Evolutionary conservation across 2,888 invertebrate species (phyloP), one percentile per base, ranked within the genome.

Genomic region (Diaphora mendica): DNA sequence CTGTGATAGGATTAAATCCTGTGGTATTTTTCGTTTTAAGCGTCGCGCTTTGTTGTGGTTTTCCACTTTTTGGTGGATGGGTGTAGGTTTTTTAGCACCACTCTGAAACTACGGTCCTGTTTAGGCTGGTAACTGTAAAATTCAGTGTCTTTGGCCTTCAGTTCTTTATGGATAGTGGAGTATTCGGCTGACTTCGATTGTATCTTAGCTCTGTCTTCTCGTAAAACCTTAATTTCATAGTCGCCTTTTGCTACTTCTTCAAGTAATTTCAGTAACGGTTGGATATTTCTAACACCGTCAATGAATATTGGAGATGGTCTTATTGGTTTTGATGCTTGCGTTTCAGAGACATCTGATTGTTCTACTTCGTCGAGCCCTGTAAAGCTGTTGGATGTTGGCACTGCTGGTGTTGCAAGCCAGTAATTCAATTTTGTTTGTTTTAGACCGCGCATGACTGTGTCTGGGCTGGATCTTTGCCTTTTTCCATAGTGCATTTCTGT

Each of bases 231-330:
- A 9, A 78, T 73, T 72, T 78, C 77, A 64, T 77, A 33, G 2
- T 75, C 70, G 8, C 55, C 69, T 30, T 68, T 44, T 48, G 70
- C 75, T 15, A 35, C 35, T 35, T 35, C 35, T 39, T 33, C 33
- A 3, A 80, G 71, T 23, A 77, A 11, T 74, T 80, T 72, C 3
- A 23, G 69, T n/a, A 78, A 69, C 2, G 79, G 79, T 51, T 76
- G 75, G 23, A 81, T 81, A 65, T 79, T 81, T 4, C 26, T 67
- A 5, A 79, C 78, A 15, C 69, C 68, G 39, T 79, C 79, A n/a
- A 79, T 62, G 68, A 77, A 80, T 33, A 68, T 30, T 26, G 51
- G 44, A 26, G 67, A 30, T 11, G 42, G 42, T 42, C 42, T 15
- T 13, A 42, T 42, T 42, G 42, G 13, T 42, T 42, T 42, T 42